Evolutionary conservation across 2,797 vertebrate genomes (phyloP).

Genomic region (Ptychadena robeensis): DNA sequence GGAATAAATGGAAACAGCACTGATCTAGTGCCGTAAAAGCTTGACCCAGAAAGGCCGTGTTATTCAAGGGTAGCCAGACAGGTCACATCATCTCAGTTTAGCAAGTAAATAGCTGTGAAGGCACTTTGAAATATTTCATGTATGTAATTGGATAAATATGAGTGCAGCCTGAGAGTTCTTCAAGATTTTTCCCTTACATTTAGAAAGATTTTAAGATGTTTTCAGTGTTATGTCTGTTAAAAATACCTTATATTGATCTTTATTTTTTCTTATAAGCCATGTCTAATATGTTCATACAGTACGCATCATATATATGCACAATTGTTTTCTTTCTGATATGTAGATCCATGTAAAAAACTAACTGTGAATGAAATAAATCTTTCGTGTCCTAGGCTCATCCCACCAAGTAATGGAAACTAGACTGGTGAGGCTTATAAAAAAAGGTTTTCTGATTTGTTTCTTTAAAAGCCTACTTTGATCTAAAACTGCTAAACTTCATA

Average conservation of each 20-base stretch:
- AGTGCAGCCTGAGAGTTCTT: background rate
- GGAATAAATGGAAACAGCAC: constrained; percentile 16
- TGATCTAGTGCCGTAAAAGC: constrained; percentile 15
- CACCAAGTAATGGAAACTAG: background rate
- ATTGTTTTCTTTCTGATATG: too few relatives aligned
- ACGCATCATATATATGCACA: too few relatives aligned
- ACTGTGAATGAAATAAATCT: background rate
- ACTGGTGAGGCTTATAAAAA: too few relatives aligned
- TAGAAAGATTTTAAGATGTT: background rate
- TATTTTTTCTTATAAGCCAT: background rate
- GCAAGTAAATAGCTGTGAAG: constrained; percentile 33
- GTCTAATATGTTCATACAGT: too few relatives aligned
- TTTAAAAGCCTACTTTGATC: too few relatives aligned
- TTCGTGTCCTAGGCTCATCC: background rate
- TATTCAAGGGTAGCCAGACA: constrained; percentile 19
- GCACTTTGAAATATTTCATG: constrained; percentile 26
- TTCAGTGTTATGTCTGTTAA: background rate
- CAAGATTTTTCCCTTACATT: background rate
- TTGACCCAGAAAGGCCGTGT: background rate
- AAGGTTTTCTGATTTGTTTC: too few relatives aligned
- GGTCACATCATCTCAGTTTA: constrained; percentile 33
- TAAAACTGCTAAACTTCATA: too few relatives aligned
- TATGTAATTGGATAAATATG: constrained; percentile 5
- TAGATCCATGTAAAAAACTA: too few relatives aligned
- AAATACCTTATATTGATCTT: background rate